Base-by-base conservation (phyloP, 2,113 vertebrate species). In the Calyptommatus sinebrachiatus region DNA sequence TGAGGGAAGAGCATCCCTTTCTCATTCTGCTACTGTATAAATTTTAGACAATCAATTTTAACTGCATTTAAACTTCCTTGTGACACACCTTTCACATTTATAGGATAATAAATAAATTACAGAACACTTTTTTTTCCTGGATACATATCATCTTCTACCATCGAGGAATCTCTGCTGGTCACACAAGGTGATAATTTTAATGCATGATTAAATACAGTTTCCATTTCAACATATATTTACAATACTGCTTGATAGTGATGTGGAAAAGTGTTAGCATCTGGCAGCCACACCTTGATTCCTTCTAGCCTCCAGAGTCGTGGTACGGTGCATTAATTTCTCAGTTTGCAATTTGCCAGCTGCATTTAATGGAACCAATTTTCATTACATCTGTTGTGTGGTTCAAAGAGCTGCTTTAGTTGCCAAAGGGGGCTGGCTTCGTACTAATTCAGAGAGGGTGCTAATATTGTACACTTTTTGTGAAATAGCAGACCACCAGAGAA, bases 321-420 rank as follows among this genome's bases (percentile, higher is more conserved):
- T 86, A 93, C 91, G 91, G 90, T 91, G 93, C 93, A 93, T 94
- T 95, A 94, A 94, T 93, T 95, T 94, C 93, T 95, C 91, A 93
- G 92, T 94, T 93, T 95, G 93, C 95, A 93, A 95, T 94, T 94
- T 94, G 84, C 92, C 94, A 94, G 93, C 92, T 95, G 93, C 93
- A 94, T 95, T 95, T 95, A 95, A 95, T 94, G 92, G 94, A 95
- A 94, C 94, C 94, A 94, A 94, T 94, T 95, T 95, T 94, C 94
- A 93, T 94, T 95, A 93, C 93, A 94, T 94, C 93, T 95, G 92
- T 94, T 94, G 90, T 92, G 90, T 93, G 93, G 94, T 94, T 96
- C 94, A 95, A 95, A 95, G 94, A 94, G 85, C 91, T 93, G 88
- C 91, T 92, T 93, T 78, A 90, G 87, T 94, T 94, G 93, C 94